These are phyloP conservation scores for Nephrotoma appendiculata DNA, from an alignment of 2,888 invertebrate genomes.

Conservation along the genomic window DNA sequence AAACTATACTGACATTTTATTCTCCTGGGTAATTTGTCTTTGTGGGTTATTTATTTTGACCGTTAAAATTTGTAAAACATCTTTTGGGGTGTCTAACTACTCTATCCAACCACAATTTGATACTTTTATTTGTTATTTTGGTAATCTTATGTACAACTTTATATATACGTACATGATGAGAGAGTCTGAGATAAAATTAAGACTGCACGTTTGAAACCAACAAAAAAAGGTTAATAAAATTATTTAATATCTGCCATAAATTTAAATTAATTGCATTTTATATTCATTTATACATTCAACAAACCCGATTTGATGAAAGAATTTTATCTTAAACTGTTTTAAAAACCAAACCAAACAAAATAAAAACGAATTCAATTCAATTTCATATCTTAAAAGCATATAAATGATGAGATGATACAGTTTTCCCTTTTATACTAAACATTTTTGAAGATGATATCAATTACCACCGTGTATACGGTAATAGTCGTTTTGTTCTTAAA, in stretches of 20 bases:
- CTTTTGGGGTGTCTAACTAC: background rate
- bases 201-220: background rate
- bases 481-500: background rate
- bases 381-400: background rate
- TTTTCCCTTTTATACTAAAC: background rate
- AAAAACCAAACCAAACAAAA: background rate
- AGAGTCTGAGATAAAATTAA: background rate
- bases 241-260: background rate
- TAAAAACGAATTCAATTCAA: background rate
- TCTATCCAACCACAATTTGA: background rate
- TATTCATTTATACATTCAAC: background rate
- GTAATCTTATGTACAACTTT: background rate
- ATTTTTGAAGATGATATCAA: background rate
- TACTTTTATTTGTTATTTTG: background rate
- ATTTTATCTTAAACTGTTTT: background rate
- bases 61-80: background rate
- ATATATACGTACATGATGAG: background rate
- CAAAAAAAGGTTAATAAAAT: background rate
- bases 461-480: background rate
- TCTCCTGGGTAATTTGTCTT: background rate
- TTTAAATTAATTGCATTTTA: background rate
- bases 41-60: background rate
- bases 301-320: background rate
- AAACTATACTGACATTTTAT: background rate
- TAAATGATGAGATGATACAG: background rate